Evolutionary conservation across 92 coral and sea anemone species (phyloP), one percentile per base, ranked within the genome.

Genomic region (Galaxea fascicularis): DNA sequence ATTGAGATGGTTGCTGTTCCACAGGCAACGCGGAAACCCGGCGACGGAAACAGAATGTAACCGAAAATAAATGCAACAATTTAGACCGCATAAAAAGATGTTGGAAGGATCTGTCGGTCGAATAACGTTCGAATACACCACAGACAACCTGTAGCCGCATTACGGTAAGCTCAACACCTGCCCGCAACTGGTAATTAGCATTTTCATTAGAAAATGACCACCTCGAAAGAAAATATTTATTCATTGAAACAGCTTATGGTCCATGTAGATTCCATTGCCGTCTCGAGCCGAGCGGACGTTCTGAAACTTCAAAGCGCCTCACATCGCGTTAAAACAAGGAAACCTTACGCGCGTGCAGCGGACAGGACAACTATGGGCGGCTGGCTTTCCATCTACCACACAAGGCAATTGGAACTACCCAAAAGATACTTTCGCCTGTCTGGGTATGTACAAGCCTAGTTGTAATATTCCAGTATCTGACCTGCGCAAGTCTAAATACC

Each of bases 81-180:
- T 16, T 45, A 24, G 10, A 17, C 82, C 82, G 72, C 72, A 45
- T 41, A 1, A 24, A 45, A 76, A 31, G 56, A 30, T 24, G 47
- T 31, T 26, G 17, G 44, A 1, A 11, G 16, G 10, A 16, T 63
- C 14, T 44, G 59, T 63, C 21, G 73, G 60, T 65, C 28, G 47
- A 51, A 0, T 44, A 21, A 41, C 45, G 83, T 44, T 78, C 45
- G 49, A 63, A 64, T 65, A 45, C 46, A 10, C 83, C 62, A 6
- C 41, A 24, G 65, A 78, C 83, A 64, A 78, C 83, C 83, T 78
- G 83, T 66, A 68, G 65, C n/a, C 21, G 39, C 65, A 35, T 14
- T 39, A 60, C 73, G 65, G 52, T 10, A 25, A 49, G 41, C 63
- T 46, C 26, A 29, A 59, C 88, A 83, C 88, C 88, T 83, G 88